Evolutionary conservation across 2,113 vertebrate species (phyloP).

Genomic region (Cryptotis parvus): DNA sequence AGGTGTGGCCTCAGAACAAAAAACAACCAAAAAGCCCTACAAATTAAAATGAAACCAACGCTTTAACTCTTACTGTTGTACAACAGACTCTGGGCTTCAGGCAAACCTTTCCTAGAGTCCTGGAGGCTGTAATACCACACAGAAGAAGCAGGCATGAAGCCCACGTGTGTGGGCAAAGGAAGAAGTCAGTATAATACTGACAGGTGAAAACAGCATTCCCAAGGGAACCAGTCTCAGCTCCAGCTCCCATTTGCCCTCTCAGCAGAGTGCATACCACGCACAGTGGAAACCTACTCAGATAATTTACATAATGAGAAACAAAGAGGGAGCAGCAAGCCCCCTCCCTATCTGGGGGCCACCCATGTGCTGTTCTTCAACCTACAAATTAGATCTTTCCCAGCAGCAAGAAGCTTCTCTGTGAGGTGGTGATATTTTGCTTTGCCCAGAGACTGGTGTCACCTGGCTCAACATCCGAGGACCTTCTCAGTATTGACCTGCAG

Average conservation of each 20-base stretch:
- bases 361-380: conserved; percentile 17
- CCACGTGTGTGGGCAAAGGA: background rate
- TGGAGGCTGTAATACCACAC: background rate
- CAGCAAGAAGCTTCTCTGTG: conserved; percentile 43
- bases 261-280: conserved; percentile 1
- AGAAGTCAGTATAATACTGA: background rate
- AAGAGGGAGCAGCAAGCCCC: conserved; percentile 42
- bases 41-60: no score
- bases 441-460: background rate
- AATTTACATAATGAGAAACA: conserved; percentile 61
- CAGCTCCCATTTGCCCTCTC: conserved; percentile 34
- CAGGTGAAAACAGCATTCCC: background rate
- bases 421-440: background rate
- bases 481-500: conserved; percentile 3
- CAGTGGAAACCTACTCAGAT: conserved; percentile 54
- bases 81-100: background rate
- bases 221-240: conserved; percentile 43
- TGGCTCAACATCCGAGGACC: background rate
- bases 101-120: background rate
- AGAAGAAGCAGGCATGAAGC: conserved; percentile 10
- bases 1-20: no score
- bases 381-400: conserved; percentile 35
- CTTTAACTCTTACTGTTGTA: conserved; percentile 45
- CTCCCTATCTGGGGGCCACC: conserved; percentile 5
- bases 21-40: no score